Percentiles rank a stretch among this genome's conserved stretches.
These are phyloP conservation scores for Spheniscus mendiculus DNA, from an alignment of 2,113 vertebrate genomes.

Conservation along the genomic window DNA sequence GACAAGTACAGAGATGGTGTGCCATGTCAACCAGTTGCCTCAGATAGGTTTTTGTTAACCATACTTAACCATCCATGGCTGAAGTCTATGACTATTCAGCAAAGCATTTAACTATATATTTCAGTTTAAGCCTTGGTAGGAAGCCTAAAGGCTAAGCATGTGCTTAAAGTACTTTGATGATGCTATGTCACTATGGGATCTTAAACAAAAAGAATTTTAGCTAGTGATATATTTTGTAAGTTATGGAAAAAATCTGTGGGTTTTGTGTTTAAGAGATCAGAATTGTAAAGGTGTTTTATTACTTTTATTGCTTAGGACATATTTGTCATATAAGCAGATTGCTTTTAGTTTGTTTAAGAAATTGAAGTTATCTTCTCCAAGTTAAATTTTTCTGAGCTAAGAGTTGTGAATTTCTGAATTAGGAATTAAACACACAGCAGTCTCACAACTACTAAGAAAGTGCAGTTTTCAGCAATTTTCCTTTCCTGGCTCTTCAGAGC, in stretches of 20 bases:
- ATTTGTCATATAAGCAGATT: neutral
- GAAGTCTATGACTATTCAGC: neutral
- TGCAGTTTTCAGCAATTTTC: neutral
- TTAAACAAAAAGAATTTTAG: neutral
- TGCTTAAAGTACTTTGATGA: neutral
- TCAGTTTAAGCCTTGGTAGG: neutral
- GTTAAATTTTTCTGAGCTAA: neutral
- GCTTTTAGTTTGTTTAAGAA: neutral
- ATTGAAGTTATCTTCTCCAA: neutral
- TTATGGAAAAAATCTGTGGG: accelerated
- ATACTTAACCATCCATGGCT: neutral
- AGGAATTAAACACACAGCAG: neutral
- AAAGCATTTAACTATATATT: neutral
- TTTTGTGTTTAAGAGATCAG: neutral
- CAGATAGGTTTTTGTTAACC: neutral
- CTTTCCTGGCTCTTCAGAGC: neutral
- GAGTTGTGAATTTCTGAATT: neutral
- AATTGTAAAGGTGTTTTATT: neutral
- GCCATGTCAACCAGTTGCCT: neutral
- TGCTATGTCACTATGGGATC: neutral
- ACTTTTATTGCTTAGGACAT: neutral
- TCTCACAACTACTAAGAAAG: neutral
- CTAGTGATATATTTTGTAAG: neutral
- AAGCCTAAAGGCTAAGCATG: neutral
- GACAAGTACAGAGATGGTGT: neutral